Percentiles rank a stretch among this genome's conserved stretches.
These are phyloP conservation scores for Zaprionus vittiger DNA, from an alignment of 1,140 invertebrate species.

Conservation along the genomic window DNA sequence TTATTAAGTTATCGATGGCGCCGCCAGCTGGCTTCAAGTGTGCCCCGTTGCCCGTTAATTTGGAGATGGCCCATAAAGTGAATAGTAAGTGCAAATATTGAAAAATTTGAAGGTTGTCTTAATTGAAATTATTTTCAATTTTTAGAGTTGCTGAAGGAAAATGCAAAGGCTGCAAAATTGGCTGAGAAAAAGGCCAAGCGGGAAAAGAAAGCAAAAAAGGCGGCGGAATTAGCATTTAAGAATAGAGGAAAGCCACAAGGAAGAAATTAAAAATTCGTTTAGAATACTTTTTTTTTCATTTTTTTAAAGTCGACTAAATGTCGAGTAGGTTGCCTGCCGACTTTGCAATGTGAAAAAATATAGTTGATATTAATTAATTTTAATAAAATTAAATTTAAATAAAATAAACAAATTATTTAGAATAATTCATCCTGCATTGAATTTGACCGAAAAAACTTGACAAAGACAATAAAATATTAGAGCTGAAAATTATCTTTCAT, in stretches of 20 bases:
- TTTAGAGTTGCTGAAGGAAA: neutral
- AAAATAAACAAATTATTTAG: too few relatives aligned
- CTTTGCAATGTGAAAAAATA: too few relatives aligned
- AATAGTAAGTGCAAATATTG: neutral
- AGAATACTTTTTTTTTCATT: too few relatives aligned
- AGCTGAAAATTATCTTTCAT: too few relatives aligned
- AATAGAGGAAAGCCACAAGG: neutral
- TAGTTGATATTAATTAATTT: too few relatives aligned
- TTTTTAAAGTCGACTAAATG: too few relatives aligned
- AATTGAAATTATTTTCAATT: neutral
- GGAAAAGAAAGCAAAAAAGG: neutral
- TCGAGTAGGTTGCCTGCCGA: too few relatives aligned
- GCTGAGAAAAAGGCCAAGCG: slow-evolving; percentile 26
- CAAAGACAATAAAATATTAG: too few relatives aligned
- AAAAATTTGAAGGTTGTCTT: neutral
- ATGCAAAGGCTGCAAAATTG: slow-evolving; percentile 17
- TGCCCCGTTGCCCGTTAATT: slow-evolving; percentile 64
- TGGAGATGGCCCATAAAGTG: slow-evolving; percentile 39
- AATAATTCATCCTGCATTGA: too few relatives aligned
- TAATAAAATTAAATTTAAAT: too few relatives aligned
- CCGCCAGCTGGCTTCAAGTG: slow-evolving; percentile 65
- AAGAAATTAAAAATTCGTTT: neutral
- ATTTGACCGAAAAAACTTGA: too few relatives aligned
- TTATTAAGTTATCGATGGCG: slow-evolving; percentile 49
- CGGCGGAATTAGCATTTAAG: neutral